Percentiles rank a stretch among this genome's conserved stretches.
phyloP scores from a whole-genome alignment of 1,140 invertebrate genomes.

The Eupristina koningsbergeri region DNA sequence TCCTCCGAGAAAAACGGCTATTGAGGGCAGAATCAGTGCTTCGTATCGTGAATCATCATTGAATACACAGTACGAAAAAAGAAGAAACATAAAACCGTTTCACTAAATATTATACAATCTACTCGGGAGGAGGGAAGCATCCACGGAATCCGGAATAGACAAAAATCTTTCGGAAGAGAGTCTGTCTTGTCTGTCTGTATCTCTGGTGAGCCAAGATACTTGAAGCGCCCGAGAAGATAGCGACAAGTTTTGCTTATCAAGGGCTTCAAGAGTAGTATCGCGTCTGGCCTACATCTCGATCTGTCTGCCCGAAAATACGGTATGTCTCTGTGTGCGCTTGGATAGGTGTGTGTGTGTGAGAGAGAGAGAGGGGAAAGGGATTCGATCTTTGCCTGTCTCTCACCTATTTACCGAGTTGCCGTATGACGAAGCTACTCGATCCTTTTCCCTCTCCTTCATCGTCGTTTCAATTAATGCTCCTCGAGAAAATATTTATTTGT shows the following conservation, averaged over 20 bases:
- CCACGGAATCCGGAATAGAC: constrained; percentile 28
- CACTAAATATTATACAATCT: background rate
- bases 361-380: background rate
- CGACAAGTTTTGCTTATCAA: constrained; percentile 41
- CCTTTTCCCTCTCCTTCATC: background rate
- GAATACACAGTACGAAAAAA: constrained; percentile 3
- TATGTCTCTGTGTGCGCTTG: too few species aligned
- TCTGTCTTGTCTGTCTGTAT: too few species aligned
- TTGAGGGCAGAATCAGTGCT: background rate
- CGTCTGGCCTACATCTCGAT: constrained; percentile 29
- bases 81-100: constrained; percentile 7
- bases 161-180: background rate
- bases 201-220: background rate
- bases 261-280: constrained; percentile 15
- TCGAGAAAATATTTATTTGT: background rate
- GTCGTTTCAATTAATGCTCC: background rate
- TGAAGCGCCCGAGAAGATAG: constrained; percentile 4
- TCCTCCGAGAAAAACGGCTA: background rate
- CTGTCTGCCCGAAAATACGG: background rate
- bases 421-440: background rate
- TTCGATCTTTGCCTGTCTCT: background rate
- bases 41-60: constrained; percentile 21
- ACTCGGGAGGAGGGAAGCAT: constrained; percentile 16
- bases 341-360: background rate
- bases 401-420: constrained; percentile 19